Base-by-base conservation (phyloP, 2,113 vertebrate genomes). In the Tupaia chinensis region DNA sequence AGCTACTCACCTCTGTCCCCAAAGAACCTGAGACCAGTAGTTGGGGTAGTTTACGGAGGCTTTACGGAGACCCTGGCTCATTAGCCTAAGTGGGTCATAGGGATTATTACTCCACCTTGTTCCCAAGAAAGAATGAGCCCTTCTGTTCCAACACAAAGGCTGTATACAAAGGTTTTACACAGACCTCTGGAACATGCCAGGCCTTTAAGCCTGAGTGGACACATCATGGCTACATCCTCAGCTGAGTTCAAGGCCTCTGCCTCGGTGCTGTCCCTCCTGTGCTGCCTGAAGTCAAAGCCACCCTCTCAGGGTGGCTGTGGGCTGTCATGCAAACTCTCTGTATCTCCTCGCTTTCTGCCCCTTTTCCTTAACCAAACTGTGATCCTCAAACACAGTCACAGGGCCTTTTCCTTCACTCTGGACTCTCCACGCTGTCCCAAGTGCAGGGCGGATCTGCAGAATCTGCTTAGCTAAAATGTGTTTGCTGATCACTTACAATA, bases 381-480 rank as follows among this genome's bases (percentile, higher is more conserved):
- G 15, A 58, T 54, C 58, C 65, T 83, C 44, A 34, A 9, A 77
- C 20, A 53, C 25, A 92, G 25, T 61, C 60, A 4, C 9, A 19
- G 13, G 22, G 16, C 66, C 83, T 63, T 14, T 32, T 63, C 32
- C 72, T 27, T 74, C 10, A 79, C 68, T n/a, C 32, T 20, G 13
- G 22, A 69, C 27, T 27, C 2, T 25, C 60, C 3, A 1, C 4
- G 22, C 73, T 20, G 2, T 14, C 60, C 20, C 1, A 29, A 70
- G 79, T 34, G 16, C 14, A 34, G 27, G 32, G 22, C 9, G 54
- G 27, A 76, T 16, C 25, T 27, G 11, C 15, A 66, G 84, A 68
- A 29, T 56, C n/a, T 2, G 0, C 14, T 19, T 1, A 15, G 16
- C 60, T 63, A 11, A 25, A 20, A 15, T 32, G 4, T 54, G 12